A percentile compares a stretch with the other conserved stretches of the same genome.
Evolutionary conservation across 2,888 invertebrate genomes (phyloP).

Genomic region (Disparrhopalites patrizii): DNA sequence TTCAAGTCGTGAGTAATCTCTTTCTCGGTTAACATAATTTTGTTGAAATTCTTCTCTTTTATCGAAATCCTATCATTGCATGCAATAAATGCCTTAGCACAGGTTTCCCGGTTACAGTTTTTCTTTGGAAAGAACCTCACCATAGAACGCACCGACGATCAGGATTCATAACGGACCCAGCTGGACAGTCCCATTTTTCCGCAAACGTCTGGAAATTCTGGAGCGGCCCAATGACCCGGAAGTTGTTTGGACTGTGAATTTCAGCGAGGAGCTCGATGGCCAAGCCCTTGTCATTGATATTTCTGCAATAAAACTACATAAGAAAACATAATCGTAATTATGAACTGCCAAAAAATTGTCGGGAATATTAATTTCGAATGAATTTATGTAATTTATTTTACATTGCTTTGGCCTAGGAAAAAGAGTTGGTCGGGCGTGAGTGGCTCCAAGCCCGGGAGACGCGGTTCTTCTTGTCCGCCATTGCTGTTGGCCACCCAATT

Average conservation of each 20-base stretch:
- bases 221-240: slow-evolving; percentile 58
- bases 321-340: neutral
- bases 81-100: no score
- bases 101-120: no score
- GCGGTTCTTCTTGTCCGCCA: slow-evolving; percentile 53
- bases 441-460: slow-evolving; percentile 64
- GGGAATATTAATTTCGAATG: neutral
- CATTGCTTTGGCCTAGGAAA: slow-evolving; percentile 83
- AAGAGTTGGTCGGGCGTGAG: slow-evolving; percentile 74
- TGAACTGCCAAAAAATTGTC: neutral
- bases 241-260: slow-evolving; percentile 68
- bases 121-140: no score
- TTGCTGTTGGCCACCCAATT: slow-evolving; percentile 67
- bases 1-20: no score
- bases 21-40: no score
- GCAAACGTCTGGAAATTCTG: slow-evolving; percentile 57
- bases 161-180: slow-evolving; percentile 57
- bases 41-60: no score
- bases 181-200: slow-evolving; percentile 54
- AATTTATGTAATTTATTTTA: slow-evolving; percentile 52
- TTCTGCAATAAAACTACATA: slow-evolving; percentile 75
- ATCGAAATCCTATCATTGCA: no score
- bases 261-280: slow-evolving; percentile 63
- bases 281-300: slow-evolving; percentile 69
- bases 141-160: slow-evolving; percentile 52